Evolutionary conservation across 2,888 invertebrate genomes (phyloP).

Genomic region (Eulithis prunata): DNA sequence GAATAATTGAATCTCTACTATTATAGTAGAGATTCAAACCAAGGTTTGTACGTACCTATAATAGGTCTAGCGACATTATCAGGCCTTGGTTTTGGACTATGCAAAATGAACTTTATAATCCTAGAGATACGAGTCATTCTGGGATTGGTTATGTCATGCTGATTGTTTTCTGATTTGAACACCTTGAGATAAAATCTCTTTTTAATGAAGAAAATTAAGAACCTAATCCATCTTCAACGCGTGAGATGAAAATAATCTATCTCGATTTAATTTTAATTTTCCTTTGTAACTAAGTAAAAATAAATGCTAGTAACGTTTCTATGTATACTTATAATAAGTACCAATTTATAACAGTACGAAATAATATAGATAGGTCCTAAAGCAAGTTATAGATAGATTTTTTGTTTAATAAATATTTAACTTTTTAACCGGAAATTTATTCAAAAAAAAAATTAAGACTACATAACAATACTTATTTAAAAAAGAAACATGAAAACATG

Average conservation of each 20-base stretch:
- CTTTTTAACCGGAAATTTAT: neutral
- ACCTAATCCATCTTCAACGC: neutral
- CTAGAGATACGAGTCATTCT: neutral
- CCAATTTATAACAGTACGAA: too few species aligned
- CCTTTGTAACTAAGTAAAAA: neutral
- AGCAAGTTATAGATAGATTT: too few species aligned
- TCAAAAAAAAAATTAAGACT: neutral
- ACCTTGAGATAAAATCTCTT: too few species aligned
- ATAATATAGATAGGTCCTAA: too few species aligned
- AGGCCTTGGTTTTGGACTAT: neutral
- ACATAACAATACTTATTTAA: neutral
- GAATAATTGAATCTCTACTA: slow-evolving; percentile 76
- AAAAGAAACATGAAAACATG: neutral
- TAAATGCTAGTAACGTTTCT: neutral
- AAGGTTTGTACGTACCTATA: too few species aligned
- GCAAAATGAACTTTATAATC: neutral
- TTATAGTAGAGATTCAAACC: too few species aligned
- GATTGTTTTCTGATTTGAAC: too few species aligned
- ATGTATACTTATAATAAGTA: too few species aligned
- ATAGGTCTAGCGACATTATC: slow-evolving; percentile 57
- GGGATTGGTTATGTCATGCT: too few species aligned
- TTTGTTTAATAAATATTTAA: too few species aligned
- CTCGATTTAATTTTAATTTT: slow-evolving; percentile 2
- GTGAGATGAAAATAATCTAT: slow-evolving; percentile 17
- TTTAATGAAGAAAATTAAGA: neutral